Conservation (phyloP, 2,113 vertebrate genomes). For the Cricetomys ansorgei region DNA sequence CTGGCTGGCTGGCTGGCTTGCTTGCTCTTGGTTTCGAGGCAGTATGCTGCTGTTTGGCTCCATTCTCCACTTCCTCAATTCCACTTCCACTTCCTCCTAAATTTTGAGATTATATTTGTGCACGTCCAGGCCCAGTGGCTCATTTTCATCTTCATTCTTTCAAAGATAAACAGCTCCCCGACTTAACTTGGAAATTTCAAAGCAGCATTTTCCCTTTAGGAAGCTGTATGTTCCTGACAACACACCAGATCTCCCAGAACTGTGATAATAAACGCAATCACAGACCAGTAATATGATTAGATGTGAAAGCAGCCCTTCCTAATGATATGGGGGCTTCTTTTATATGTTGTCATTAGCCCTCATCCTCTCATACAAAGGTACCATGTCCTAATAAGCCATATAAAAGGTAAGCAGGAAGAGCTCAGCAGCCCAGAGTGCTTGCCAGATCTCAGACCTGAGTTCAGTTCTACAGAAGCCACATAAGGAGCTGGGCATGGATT, state of each 20-base stretch:
- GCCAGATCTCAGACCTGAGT: background rate
- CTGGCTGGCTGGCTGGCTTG: too few relatives aligned
- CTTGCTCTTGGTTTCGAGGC: too few relatives aligned
- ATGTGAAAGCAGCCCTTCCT: constrained; percentile 38
- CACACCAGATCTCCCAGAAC: constrained; percentile 7
- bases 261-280: background rate
- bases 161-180: background rate
- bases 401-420: background rate
- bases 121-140: too few relatives aligned
- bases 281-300: background rate
- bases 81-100: too few relatives aligned
- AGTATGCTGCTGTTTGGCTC: too few relatives aligned
- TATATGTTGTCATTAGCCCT: background rate
- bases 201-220: background rate
- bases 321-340: background rate
- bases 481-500: background rate
- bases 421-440: background rate
- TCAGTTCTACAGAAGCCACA: background rate
- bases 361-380: background rate
- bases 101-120: background rate
- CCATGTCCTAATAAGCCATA: background rate
- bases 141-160: background rate
- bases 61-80: background rate
- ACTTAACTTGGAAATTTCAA: background rate
- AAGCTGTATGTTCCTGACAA: constrained; percentile 7